phyloP scores from a whole-genome alignment of 2,888 invertebrate species.

The Dynastes hyllus region DNA sequence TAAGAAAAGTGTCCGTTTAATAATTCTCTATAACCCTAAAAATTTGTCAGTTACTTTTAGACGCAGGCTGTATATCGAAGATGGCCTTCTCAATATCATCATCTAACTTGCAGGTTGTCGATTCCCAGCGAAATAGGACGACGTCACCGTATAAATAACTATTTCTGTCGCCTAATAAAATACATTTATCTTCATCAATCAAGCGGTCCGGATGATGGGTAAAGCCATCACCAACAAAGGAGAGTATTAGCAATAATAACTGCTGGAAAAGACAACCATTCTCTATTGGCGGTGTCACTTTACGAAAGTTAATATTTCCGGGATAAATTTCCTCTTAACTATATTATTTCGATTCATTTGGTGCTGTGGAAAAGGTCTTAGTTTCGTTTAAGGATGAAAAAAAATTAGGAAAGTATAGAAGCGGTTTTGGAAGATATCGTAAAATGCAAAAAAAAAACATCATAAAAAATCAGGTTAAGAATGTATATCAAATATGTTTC shows the following conservation, averaged over 20 bases:
- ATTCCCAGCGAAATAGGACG: too few species aligned
- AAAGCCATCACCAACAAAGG: neutral
- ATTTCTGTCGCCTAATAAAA: slow-evolving; percentile 32
- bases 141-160: neutral
- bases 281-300: neutral
- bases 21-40: too few species aligned
- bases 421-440: too few species aligned
- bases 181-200: slow-evolving; percentile 39
- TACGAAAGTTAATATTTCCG: slow-evolving; percentile 14
- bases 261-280: neutral
- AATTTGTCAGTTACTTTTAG: too few species aligned
- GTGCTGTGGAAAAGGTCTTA: neutral
- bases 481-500: too few species aligned
- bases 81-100: too few species aligned
- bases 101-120: too few species aligned
- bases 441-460: too few species aligned
- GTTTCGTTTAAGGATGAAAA: neutral
- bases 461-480: too few species aligned
- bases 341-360: slow-evolving; percentile 1
- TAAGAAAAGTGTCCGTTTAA: neutral
- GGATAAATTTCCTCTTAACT: neutral
- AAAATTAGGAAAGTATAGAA: too few species aligned
- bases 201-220: neutral
- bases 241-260: neutral
- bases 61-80: too few species aligned